Percentiles rank a stretch among this genome's conserved stretches.
Conservation (phyloP, 92 coral and sea anemone genomes). For the Heliopora coerulea region DNA sequence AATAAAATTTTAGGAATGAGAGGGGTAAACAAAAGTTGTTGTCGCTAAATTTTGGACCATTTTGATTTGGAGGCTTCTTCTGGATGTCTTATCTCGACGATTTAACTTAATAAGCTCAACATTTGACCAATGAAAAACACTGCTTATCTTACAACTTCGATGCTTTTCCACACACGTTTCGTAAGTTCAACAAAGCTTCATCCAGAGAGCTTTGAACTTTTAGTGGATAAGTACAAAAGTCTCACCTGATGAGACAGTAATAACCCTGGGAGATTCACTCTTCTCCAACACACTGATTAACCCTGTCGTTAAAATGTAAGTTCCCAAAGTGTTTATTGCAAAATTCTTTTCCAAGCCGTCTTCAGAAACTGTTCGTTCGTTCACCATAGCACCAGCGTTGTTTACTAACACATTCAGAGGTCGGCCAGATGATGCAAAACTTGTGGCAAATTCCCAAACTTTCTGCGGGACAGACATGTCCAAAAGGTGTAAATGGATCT, state of each 20-base stretch:
- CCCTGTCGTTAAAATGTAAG: slow-evolving; percentile 77
- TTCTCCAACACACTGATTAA: slow-evolving; percentile 65
- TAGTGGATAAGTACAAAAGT: background rate
- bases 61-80: no score
- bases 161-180: no score
- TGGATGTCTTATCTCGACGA: no score
- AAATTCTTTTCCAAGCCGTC: slow-evolving; percentile 93
- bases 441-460: slow-evolving; percentile 76
- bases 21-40: no score
- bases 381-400: slow-evolving; percentile 96
- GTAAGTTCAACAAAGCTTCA: no score
- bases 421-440: slow-evolving; percentile 63
- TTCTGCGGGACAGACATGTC: slow-evolving; percentile 84
- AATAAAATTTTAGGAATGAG: no score
- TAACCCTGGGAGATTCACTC: slow-evolving; percentile 76
- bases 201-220: no score
- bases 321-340: slow-evolving; percentile 89
- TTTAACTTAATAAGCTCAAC: no score
- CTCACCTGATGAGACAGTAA: slow-evolving; percentile 91
- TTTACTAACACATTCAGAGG: slow-evolving; percentile 72
- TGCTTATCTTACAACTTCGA: no score
- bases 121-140: no score
- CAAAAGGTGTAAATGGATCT: slow-evolving; percentile 66
- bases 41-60: no score
- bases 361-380: slow-evolving; percentile 63